Conservation (phyloP, 2,888 invertebrate species). For the Megamerina dolium region DNA sequence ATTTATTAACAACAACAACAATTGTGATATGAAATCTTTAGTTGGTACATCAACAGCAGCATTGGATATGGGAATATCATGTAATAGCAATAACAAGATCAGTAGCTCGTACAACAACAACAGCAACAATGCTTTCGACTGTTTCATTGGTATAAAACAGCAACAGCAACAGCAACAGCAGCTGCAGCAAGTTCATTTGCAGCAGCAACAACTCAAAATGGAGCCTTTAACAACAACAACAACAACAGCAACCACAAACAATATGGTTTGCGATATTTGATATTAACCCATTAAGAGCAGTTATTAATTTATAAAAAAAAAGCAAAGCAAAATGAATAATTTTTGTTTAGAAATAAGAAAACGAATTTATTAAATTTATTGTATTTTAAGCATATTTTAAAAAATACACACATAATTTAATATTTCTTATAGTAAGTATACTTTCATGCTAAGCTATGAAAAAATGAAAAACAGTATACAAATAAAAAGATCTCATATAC, state of each 20-base stretch:
- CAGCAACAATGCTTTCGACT: slow-evolving; percentile 4
- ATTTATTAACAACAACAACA: slow-evolving; percentile 11
- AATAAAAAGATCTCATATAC: no score
- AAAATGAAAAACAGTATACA: no score
- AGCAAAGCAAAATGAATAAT: background rate
- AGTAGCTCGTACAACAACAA: slow-evolving; percentile 8
- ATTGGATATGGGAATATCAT: background rate
- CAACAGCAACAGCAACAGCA: slow-evolving; percentile 8
- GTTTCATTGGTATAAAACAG: slow-evolving; percentile 1
- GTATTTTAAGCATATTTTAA: background rate
- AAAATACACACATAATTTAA: background rate
- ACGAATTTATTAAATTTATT: slow-evolving; percentile 5
- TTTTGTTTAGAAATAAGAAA: no score
- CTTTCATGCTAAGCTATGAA: no score
- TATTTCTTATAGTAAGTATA: background rate
- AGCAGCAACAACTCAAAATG: slow-evolving; percentile 29
- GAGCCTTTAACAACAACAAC: slow-evolving; percentile 25
- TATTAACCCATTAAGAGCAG: background rate
- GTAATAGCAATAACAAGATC: slow-evolving; percentile 1
- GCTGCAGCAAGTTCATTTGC: slow-evolving; percentile 11
- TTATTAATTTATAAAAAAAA: background rate
- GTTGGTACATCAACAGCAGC: background rate
- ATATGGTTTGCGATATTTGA: slow-evolving; percentile 26
- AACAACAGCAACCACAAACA: slow-evolving; percentile 21
- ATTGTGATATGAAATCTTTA: slow-evolving; percentile 17